Conservation (phyloP, 2,797 vertebrate species). For the Pygocentrus nattereri region DNA sequence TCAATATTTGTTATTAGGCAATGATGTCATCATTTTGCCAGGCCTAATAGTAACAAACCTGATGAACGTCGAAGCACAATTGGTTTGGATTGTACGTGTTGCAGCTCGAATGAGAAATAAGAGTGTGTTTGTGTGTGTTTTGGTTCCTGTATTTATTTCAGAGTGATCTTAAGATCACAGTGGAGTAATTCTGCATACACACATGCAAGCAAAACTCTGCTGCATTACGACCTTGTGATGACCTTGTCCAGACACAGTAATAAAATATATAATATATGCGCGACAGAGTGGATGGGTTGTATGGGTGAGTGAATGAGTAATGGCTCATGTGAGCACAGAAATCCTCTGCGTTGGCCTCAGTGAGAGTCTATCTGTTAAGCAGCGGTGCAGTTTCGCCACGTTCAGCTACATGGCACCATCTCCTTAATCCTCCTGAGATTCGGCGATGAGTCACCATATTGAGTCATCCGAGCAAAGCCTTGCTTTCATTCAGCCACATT, state of each 20-base stretch:
- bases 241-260: not conserved
- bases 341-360: not conserved
- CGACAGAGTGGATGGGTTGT: not conserved
- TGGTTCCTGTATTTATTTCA: too few relatives aligned
- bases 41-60: too few relatives aligned
- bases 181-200: too few relatives aligned
- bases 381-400: not conserved
- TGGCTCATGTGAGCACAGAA: not conserved
- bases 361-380: not conserved
- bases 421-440: conserved; percentile 24
- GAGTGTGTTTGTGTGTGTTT: too few relatives aligned
- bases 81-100: too few relatives aligned
- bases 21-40: too few relatives aligned
- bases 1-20: too few relatives aligned
- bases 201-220: too few relatives aligned
- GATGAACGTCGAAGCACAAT: too few relatives aligned
- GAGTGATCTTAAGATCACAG: too few relatives aligned
- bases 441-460: conserved; percentile 32
- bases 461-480: conserved; percentile 28
- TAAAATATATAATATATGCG: not conserved
- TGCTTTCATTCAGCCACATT: not conserved
- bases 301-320: not conserved
- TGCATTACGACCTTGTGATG: not conserved
- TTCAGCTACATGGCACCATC: not conserved
- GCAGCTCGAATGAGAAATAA: too few relatives aligned